Conservation (phyloP, 2,888 invertebrate species). For the Cheilosia soror region DNA sequence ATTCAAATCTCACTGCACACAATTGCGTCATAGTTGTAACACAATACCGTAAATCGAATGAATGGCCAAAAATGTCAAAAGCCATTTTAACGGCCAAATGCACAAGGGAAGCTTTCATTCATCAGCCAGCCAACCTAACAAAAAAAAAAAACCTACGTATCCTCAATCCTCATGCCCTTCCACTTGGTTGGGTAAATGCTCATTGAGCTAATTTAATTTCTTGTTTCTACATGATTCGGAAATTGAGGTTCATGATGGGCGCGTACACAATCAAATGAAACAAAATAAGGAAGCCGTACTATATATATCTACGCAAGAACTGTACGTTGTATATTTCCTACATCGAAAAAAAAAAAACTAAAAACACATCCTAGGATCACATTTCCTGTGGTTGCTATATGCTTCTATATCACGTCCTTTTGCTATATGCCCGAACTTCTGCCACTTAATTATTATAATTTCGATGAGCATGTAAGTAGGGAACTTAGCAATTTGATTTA, state of each 20-base stretch:
- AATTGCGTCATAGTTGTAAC: neutral
- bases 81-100: slow-evolving; percentile 60
- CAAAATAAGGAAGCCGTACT: slow-evolving; percentile 66
- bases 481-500: slow-evolving; percentile 65
- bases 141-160: neutral
- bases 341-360: neutral
- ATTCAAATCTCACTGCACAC: neutral
- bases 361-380: neutral
- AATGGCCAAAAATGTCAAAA: slow-evolving; percentile 57
- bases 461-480: slow-evolving; percentile 36
- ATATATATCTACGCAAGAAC: slow-evolving; percentile 31
- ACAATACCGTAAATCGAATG: neutral
- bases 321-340: neutral
- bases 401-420: slow-evolving; percentile 1
- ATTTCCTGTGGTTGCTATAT: neutral
- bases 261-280: slow-evolving; percentile 59
- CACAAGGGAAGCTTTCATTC: slow-evolving; percentile 24
- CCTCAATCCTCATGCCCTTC: slow-evolving; percentile 56
- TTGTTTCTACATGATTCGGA: slow-evolving; percentile 63
- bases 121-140: slow-evolving; percentile 28
- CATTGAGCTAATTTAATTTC: slow-evolving; percentile 82
- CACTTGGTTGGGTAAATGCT: slow-evolving; percentile 82
- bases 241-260: slow-evolving; percentile 56
- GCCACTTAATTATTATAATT: slow-evolving; percentile 60
- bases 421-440: too few relatives aligned